Evolutionary conservation across 2,888 invertebrate genomes (phyloP).

Genomic region (Cryptocheilus praepositus): DNA sequence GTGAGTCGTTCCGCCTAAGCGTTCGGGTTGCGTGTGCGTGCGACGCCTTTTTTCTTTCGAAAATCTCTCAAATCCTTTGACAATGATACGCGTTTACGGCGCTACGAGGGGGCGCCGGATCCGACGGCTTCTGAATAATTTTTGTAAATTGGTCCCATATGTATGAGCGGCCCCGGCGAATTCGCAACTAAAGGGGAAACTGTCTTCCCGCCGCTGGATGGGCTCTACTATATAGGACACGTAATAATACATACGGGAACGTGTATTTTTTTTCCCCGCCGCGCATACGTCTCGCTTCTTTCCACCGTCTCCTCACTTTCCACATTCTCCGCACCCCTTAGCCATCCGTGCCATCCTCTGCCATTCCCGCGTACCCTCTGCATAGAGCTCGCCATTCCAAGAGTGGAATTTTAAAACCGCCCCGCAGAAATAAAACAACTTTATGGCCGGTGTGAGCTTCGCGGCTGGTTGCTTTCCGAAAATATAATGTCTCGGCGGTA

Average conservation of each 20-base stretch:
- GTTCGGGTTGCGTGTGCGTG: no score
- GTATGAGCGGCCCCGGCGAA: slow-evolving; percentile 62
- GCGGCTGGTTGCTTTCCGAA: slow-evolving; percentile 53
- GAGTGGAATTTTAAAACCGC: slow-evolving; percentile 65
- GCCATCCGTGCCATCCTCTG: slow-evolving; percentile 23
- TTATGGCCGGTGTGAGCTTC: slow-evolving; percentile 58
- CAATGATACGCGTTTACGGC: slow-evolving; percentile 59
- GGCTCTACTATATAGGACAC: no score
- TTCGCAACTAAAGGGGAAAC: slow-evolving; percentile 57
- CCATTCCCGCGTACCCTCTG: slow-evolving; percentile 22
- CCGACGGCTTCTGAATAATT: slow-evolving; percentile 64
- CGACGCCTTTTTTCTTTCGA: slow-evolving; percentile 16
- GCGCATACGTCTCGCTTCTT: slow-evolving; percentile 21
- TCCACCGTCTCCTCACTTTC: slow-evolving; percentile 31
- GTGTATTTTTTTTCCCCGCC: slow-evolving; percentile 25
- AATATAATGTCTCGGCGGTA: slow-evolving; percentile 52
- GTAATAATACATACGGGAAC: slow-evolving; percentile 12
- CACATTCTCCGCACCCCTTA: slow-evolving; percentile 32
- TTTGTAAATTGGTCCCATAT: slow-evolving; percentile 70
- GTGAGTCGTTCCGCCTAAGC: no score
- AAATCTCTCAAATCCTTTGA: slow-evolving; percentile 64
- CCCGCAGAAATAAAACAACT: slow-evolving; percentile 66
- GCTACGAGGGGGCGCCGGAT: slow-evolving; percentile 33
- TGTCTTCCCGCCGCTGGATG: slow-evolving; percentile 21
- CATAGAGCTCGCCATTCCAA: slow-evolving; percentile 49